Evolutionary conservation across 2,797 vertebrate species (phyloP).

Genomic region (Phalloptychus januarius): DNA sequence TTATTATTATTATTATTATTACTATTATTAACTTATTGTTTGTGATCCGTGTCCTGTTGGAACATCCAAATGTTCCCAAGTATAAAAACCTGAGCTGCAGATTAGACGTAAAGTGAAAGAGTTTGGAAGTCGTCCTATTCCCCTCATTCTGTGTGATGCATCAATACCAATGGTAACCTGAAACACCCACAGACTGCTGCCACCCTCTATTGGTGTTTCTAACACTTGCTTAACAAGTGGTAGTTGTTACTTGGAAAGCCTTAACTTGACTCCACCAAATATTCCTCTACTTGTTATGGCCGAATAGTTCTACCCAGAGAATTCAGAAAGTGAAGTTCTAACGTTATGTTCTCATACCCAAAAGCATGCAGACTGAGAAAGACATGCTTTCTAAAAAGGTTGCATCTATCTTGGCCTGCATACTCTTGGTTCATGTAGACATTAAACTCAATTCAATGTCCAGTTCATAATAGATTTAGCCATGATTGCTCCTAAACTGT

Average conservation of each 20-base stretch:
- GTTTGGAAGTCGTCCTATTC: too few relatives aligned
- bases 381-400: neutral
- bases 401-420: neutral
- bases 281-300: neutral
- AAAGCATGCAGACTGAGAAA: neutral
- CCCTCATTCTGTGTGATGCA: too few relatives aligned
- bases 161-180: too few relatives aligned
- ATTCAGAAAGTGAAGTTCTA: neutral
- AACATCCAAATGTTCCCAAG: neutral
- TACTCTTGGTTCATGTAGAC: neutral
- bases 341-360: neutral
- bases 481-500: too few relatives aligned
- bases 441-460: neutral
- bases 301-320: neutral
- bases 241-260: neutral
- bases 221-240: too few relatives aligned
- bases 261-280: neutral
- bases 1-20: neutral
- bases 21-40: neutral
- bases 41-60: neutral
- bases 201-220: too few relatives aligned
- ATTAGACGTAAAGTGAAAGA: too few relatives aligned
- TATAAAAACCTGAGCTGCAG: too few relatives aligned
- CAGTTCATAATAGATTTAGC: too few relatives aligned
- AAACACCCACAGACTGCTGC: too few relatives aligned